Evolutionary conservation across 2,113 vertebrate species (phyloP), one percentile per base, ranked within the genome.

Genomic region (Tetraodon nigroviridis): DNA sequence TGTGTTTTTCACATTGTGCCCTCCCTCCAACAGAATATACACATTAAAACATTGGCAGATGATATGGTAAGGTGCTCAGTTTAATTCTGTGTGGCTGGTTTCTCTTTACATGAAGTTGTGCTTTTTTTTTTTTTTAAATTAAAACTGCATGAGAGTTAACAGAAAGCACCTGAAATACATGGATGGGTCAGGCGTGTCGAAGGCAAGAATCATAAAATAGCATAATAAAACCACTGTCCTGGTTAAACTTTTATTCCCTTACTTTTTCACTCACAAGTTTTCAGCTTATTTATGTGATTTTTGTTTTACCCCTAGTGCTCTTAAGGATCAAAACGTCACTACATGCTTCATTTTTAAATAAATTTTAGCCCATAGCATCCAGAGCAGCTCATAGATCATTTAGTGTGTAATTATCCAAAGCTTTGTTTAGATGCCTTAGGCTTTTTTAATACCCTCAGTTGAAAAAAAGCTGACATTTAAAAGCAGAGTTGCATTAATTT

Each of bases 11-110:
- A 86, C 61, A 70, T 72, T 88, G 69, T 88, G 74, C 89, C 90
- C 91, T 94, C 89, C 86, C 90, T 94, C 91, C 89, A 92, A 92
- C 97, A 98, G 95, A 99, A 98, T 89, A 94, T 98, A 92, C 94
- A 98, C 87, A 98, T 98, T 88, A 99, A 98, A 98, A 97, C 96
- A 92, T 93, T 99, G 95, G 95, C 96, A 90, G 95, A 98, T 90
- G 96, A 99, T 89, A 91, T 99, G 96, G 95, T 99, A 99, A 99
- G 96, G 91, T 90, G 89, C 88, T 75, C 27, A 70, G 75, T 88
- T 87, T 89, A 32, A 75, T 79, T 84, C 86, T 65, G 58, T 82
- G 65, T 83, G 68, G 49, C 58, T 73, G 14, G 47, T 76, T 81
- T 65, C 69, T 20, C 74, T 74, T 75, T 48, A 16, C 59, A 67